Percentiles rank a stretch among this genome's conserved stretches.
Evolutionary conservation across 2,888 invertebrate species (phyloP).

Genomic region (Prosopocoilus inquinatus): DNA sequence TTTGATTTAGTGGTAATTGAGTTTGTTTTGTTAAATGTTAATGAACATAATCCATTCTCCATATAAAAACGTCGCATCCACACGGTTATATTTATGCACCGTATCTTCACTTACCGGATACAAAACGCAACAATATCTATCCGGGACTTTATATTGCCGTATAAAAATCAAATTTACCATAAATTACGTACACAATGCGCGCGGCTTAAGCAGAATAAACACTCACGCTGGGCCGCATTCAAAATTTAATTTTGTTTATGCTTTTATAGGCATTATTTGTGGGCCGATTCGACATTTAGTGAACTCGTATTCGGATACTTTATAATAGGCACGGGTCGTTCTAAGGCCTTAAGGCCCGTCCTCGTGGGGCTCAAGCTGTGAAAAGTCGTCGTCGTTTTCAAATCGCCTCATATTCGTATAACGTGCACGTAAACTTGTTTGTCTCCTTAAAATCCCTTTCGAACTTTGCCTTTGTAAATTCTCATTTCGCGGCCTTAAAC

Average conservation of each 20-base stretch:
- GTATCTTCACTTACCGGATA: too few relatives aligned
- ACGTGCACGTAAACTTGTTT: too few relatives aligned
- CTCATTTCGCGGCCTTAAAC: too few relatives aligned
- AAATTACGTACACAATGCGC: conserved; percentile 1
- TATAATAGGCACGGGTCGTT: conserved; percentile 2
- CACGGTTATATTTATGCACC: too few relatives aligned
- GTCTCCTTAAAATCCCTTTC: too few relatives aligned
- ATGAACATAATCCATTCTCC: too few relatives aligned
- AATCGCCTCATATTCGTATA: too few relatives aligned
- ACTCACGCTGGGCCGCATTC: conserved; percentile 1
- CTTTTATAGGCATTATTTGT: neutral
- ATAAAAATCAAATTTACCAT: conserved; percentile 4
- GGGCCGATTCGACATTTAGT: conserved; percentile 2
- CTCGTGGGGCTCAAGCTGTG: neutral
- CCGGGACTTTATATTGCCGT: neutral
- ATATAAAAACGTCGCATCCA: too few relatives aligned
- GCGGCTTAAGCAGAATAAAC: conserved; percentile 2
- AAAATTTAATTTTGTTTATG: conserved; percentile 4
- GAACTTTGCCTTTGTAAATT: too few relatives aligned
- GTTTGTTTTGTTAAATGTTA: too few relatives aligned
- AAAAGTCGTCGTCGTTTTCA: neutral
- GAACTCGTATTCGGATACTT: neutral
- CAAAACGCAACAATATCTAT: neutral
- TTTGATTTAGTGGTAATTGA: too few relatives aligned
- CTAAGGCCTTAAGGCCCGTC: neutral